Conservation (phyloP, 2,888 invertebrate species). For the Melinopterus prodromus region DNA sequence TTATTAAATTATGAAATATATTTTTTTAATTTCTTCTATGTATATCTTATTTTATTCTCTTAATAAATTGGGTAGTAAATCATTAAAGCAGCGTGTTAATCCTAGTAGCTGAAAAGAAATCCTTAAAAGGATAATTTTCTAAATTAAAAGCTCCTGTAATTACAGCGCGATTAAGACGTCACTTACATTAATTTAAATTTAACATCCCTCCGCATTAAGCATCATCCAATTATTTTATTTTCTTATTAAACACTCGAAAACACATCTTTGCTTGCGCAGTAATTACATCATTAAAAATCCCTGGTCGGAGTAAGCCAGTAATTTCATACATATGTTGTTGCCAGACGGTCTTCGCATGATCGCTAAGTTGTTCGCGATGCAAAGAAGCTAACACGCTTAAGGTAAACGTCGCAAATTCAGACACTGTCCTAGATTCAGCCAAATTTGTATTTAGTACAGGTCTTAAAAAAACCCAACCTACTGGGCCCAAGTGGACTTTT, state of each 20-base stretch:
- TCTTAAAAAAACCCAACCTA: too few species aligned
- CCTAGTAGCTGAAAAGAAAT: too few species aligned
- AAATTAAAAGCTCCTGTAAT: background rate
- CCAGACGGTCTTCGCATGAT: background rate
- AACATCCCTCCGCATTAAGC: background rate
- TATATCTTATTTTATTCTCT: too few species aligned
- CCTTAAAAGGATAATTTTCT: background rate
- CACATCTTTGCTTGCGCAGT: background rate
- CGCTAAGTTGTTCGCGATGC: background rate
- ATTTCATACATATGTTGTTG: background rate
- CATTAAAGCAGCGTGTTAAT: too few species aligned
- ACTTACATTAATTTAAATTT: background rate
- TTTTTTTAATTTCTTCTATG: too few species aligned
- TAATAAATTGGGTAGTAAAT: too few species aligned
- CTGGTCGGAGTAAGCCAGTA: background rate
- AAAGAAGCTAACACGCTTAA: background rate
- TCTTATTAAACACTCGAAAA: background rate
- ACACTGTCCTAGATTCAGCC: too few species aligned
- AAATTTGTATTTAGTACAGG: too few species aligned
- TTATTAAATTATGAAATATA: background rate
- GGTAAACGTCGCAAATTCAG: too few species aligned
- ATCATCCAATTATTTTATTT: background rate
- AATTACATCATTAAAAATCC: background rate
- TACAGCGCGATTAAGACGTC: background rate
- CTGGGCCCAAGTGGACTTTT: too few species aligned